Evolutionary conservation across 2,888 invertebrate species (phyloP), one percentile per base, ranked within the genome.

Genomic region (Thereva unica): DNA sequence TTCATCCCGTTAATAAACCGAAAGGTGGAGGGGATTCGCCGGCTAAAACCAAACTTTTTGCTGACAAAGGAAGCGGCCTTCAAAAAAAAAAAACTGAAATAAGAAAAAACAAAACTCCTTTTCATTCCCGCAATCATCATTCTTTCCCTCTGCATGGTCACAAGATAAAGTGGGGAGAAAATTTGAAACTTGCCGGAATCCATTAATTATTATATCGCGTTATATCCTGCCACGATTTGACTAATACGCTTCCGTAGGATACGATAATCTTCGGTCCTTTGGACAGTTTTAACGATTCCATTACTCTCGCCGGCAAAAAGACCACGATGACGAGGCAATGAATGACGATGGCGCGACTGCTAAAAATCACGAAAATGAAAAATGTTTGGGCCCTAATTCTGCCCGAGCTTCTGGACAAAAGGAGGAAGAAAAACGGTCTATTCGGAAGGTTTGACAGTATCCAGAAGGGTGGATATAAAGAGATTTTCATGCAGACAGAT

Each of bases 81-180:
- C 23, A 35, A 44, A 12, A 7, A 38, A 37, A 12, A 41, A 44
- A 23, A 42, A 42, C 41, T 12, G 12, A 38, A 49, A 4, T 37
- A 41, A 55, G 40, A 55, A 55, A 55, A 5, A 23, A 41, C 55
- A 37, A 40, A 55, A 40, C 47, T 61, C 23, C 49, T 44, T 49
- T 61, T 59, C 50, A 50, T 40, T 61, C 47, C 47, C 38, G 49
- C 37, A 47, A 59, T 59, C 61, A 61, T 50, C 50, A 50, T 61
- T 23, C 23, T 23, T 23, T 23, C 23, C 23, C 23, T 23, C 50
- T 61, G 49, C 50, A 61, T 50, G 50, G 61, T 61, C 61, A 61
- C 61, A 61, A 61, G 61, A 61, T 61, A 50, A 61, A 61, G 61
- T 61, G 61, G 34, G 61, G 45, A 61, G 61, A 61, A 61, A 61